phyloP scores from a whole-genome alignment of 2,888 invertebrate genomes.

The Apodemia zela region DNA sequence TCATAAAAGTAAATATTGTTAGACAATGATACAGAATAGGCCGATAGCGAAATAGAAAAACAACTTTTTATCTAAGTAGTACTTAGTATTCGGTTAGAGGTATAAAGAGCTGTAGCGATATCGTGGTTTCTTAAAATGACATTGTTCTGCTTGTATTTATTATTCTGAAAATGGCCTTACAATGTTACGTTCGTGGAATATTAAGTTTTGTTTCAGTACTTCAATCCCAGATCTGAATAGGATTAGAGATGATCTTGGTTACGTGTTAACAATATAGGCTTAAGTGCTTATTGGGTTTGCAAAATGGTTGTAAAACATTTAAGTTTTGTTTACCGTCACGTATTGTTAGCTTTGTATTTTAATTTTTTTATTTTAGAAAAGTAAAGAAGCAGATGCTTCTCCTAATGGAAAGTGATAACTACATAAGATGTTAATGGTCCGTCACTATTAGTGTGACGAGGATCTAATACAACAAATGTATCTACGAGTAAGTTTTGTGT shows the following conservation, averaged over 20 bases:
- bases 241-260: conserved; percentile 17
- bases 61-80: conserved; percentile 26
- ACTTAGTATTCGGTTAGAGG: conserved; percentile 57
- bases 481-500: too few species aligned
- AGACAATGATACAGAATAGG: background rate
- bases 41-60: conserved; percentile 1
- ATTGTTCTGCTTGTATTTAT: conserved; percentile 46
- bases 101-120: conserved; percentile 57
- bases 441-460: too few species aligned
- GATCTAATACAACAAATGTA: too few species aligned
- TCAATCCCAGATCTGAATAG: conserved; percentile 45
- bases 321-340: background rate
- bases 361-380: background rate
- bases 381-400: too few species aligned
- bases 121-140: conserved; percentile 65
- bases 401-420: too few species aligned
- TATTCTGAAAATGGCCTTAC: conserved; percentile 61
- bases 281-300: conserved; percentile 1
- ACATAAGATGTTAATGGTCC: too few species aligned
- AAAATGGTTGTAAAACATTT: background rate
- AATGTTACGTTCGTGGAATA: conserved; percentile 55
- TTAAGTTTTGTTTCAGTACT: conserved; percentile 48
- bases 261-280: conserved; percentile 1
- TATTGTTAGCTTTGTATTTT: background rate
- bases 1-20: too few species aligned